A percentile compares a stretch with the other conserved stretches of the same genome.
phyloP scores from a whole-genome alignment of 2,888 invertebrate species.

The Lottia gigantea region DNA sequence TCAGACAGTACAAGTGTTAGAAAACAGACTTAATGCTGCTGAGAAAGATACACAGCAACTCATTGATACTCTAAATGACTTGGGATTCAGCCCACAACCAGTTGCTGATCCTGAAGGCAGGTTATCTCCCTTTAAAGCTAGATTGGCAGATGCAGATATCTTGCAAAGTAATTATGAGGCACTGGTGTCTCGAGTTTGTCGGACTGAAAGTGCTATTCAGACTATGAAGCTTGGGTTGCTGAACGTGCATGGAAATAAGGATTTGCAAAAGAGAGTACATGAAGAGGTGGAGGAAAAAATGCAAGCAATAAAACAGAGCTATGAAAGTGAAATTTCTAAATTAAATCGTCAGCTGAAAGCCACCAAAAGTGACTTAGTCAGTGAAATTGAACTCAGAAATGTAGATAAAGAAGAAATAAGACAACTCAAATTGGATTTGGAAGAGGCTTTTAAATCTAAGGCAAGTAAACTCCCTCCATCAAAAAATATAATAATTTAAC shows the following conservation, averaged over 20 bases:
- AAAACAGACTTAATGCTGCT: slow-evolving; percentile 46
- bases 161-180: slow-evolving; percentile 46
- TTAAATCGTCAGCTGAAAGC: slow-evolving; percentile 46
- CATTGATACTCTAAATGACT: slow-evolving; percentile 45
- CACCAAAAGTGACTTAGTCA: slow-evolving; percentile 45
- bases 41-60: slow-evolving; percentile 51
- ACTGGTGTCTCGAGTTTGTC: slow-evolving; percentile 55
- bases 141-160: slow-evolving; percentile 35
- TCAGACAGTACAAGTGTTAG: slow-evolving; percentile 46
- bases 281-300: slow-evolving; percentile 48
- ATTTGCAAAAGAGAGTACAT: slow-evolving; percentile 44
- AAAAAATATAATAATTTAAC: too few relatives aligned
- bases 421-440: slow-evolving; percentile 49
- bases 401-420: slow-evolving; percentile 45
- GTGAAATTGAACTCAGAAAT: slow-evolving; percentile 42
- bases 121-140: slow-evolving; percentile 34
- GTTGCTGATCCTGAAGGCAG: slow-evolving; percentile 17
- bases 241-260: slow-evolving; percentile 52
- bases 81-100: slow-evolving; percentile 41
- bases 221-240: slow-evolving; percentile 55
- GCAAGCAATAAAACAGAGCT: slow-evolving; percentile 41
- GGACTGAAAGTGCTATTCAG: slow-evolving; percentile 59
- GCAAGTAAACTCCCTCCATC: slow-evolving; percentile 32
- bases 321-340: slow-evolving; percentile 52
- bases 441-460: slow-evolving; percentile 46